Conservation (phyloP, 2,888 invertebrate genomes). For the Tinea trinotella region DNA sequence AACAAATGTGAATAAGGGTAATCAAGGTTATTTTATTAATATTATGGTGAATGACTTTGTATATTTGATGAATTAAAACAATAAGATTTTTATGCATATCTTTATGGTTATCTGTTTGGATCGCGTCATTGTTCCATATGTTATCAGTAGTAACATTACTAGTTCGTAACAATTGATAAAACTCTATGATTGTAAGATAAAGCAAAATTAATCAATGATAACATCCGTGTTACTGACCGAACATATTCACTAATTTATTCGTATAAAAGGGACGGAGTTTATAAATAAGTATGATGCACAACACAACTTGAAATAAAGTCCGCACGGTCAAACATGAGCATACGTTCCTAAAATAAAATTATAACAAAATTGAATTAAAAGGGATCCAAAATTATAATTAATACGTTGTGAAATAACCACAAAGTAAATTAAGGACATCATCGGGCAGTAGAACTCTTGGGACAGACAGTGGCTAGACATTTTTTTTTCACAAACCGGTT, state of each 20-base stretch:
- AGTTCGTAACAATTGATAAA: neutral
- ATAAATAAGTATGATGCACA: too few relatives aligned
- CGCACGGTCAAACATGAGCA: too few relatives aligned
- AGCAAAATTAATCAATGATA: neutral
- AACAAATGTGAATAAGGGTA: too few relatives aligned
- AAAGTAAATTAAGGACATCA: neutral
- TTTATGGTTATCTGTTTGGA: slow-evolving; percentile 8
- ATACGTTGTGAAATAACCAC: neutral
- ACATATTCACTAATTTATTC: too few relatives aligned
- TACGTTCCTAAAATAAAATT: too few relatives aligned
- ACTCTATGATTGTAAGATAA: neutral
- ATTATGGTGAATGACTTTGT: neutral
- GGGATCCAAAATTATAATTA: neutral
- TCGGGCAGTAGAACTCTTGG: neutral
- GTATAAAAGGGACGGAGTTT: too few relatives aligned
- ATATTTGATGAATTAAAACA: neutral
- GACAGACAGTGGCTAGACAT: slow-evolving; percentile 12
- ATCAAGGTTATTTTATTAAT: neutral
- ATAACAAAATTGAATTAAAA: too few relatives aligned
- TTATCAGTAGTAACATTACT: neutral
- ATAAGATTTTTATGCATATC: neutral
- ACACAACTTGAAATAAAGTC: too few relatives aligned
- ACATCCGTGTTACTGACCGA: neutral
- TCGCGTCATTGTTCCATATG: slow-evolving; percentile 8
- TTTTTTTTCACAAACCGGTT: slow-evolving; percentile 12